Base-by-base conservation (phyloP, 2,888 invertebrate genomes). In the Trachelus troglodyta region DNA sequence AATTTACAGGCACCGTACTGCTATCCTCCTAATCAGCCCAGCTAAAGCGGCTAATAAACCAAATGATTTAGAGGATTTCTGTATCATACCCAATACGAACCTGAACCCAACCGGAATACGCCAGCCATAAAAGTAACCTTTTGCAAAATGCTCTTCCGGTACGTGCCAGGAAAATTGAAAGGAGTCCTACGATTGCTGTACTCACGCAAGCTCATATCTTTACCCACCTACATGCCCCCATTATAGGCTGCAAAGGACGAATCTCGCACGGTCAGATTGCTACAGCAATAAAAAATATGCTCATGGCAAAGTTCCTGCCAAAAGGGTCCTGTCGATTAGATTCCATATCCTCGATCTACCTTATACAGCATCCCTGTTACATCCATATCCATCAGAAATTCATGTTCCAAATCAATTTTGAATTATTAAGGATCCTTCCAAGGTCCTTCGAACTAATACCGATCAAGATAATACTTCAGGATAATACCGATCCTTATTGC, bases 1-100 rank as follows among this genome's bases (percentile, higher is more conserved):
- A 82, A 86, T 86, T 86, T 86, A 86, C 84, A 31, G 31, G 33
- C 33, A 71, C 12, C 71, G 12, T 31, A 34, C 71, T 31, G 34
- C 56, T 56, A 84, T 80, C 79, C 80, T 74, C 79, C 78, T 81
- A 83, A 83, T 83, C 79, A 81, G 75, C 80, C 79, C 79, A 81
- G 81, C 79, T 79, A 79, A 83, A 84, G 23, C 33, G 71, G 12
- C 71, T 71, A 71, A 71, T 71, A 71, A 71, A 34, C 31, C 33
- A 12, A 34, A 71, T 71, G 71, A 71, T 71, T 71, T 71, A 71
- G 31, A 31, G 71, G 71, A 71, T 56, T 56, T 23, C 56, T 56
- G 23, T 23, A 15, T 9, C 9, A 56, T 56, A 56, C 23, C 56
- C 56, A 56, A 56, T 56, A 56, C 23, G 23, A 56, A 56, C 56